Evolutionary conservation across 2,797 vertebrate genomes (phyloP).

Genomic region (Chaunax sp.): DNA sequence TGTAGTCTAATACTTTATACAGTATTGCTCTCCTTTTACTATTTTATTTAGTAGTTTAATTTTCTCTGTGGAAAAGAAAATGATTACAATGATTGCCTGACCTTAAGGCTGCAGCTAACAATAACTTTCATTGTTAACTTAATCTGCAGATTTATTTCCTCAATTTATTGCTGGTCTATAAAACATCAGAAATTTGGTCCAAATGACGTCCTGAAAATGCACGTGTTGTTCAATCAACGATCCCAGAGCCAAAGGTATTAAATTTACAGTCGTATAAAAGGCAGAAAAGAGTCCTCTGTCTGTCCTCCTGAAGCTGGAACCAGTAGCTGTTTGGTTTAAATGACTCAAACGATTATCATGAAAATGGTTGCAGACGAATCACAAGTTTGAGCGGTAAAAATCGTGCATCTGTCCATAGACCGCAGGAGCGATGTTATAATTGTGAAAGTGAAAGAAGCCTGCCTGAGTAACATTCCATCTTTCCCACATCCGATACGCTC

Average conservation of each 20-base stretch:
- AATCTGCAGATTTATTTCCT: background rate
- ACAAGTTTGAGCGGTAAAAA: background rate
- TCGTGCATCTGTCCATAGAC: background rate
- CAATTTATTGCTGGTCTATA: background rate
- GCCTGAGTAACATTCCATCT: conserved; percentile 8
- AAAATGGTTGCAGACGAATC: background rate
- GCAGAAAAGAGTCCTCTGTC: background rate
- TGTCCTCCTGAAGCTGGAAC: background rate
- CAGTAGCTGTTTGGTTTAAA: background rate
- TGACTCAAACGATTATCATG: background rate
- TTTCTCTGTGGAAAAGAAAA: too few species aligned
- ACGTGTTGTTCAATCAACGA: background rate
- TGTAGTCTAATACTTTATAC: too few species aligned
- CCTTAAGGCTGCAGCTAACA: background rate
- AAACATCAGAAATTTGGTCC: background rate
- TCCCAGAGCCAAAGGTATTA: background rate
- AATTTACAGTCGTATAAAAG: background rate
- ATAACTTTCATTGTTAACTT: background rate
- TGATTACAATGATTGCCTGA: too few species aligned
- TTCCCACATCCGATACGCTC: conserved; percentile 18
- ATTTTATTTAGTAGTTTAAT: too few species aligned
- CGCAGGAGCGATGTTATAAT: background rate
- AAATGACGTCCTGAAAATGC: background rate
- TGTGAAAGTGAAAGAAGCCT: conserved; percentile 10
- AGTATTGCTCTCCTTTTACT: too few species aligned